Base-by-base conservation (phyloP, 2,888 invertebrate genomes). In the Crossocerus cetratus region DNA sequence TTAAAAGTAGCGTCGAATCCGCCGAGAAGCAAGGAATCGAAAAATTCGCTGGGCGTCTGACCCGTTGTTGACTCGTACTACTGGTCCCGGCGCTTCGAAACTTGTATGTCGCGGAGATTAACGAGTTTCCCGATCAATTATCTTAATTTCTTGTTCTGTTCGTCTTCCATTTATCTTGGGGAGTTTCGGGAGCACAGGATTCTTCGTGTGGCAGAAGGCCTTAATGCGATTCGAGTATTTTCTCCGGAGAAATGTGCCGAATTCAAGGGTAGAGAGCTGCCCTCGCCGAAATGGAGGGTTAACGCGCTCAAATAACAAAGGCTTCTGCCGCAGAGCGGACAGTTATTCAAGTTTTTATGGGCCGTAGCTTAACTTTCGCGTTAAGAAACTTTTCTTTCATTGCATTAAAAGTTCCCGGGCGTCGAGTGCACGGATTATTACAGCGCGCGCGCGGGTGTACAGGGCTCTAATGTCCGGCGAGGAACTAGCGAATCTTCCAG, bases 361-460 rank as follows among this genome's bases (percentile, higher is more conserved):
- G 44, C 44, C 23, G 18, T 14, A 58, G 21, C 11, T 49, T 56
- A 74, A 69, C 71, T 77, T 67, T 55, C 22, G 63, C 59, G 60
- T 44, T 45, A 14, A 49, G 21, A 58, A 80, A 80, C 65, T 79
- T 79, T 65, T 77, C 69, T 77, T 71, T 73, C 63, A 80, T 73
- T 77, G 67, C 71, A 64, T 75, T 80, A 75, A 77, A 75, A 77
- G 22, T 80, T 80, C 18, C 23, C 49, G n/a, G 68, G 49, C 68
- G 64, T 56, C 60, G 59, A 44, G 49, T 42, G 58, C 45, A 43
- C 42, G 43, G 11, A 32, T 8, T 11, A 32, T 32, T 63, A 55
- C 49, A 42, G 21, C 21, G 16, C 42, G 14, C 42, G 55, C 43
- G 53, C 58, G 20, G 64, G 43, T 70, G 62, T 61, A 79, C 67